Conservation (phyloP, 1,140 invertebrate genomes). For the Hypothenemus hampei region DNA sequence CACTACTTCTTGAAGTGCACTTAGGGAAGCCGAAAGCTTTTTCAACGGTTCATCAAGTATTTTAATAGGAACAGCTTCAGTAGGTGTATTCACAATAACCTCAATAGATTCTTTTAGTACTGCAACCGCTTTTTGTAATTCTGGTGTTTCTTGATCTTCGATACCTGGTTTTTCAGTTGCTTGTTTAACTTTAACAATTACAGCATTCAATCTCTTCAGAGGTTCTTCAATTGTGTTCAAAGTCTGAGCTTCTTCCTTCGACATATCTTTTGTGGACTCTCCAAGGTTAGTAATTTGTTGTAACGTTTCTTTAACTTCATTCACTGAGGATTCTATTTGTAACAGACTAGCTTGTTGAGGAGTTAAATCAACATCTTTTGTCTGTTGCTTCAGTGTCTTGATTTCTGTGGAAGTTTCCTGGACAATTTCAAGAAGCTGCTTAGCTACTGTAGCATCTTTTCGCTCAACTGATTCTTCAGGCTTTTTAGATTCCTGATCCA, state of each 20-base stretch:
- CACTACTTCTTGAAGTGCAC: no score
- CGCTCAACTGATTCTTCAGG: neutral
- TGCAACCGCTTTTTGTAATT: conserved; percentile 7
- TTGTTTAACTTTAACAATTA: conserved; percentile 8
- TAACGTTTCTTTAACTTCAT: neutral
- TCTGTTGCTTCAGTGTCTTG: neutral
- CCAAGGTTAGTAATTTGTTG: neutral
- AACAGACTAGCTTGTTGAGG: conserved; percentile 3
- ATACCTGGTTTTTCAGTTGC: conserved; percentile 8
- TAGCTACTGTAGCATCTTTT: neutral
- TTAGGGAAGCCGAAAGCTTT: conserved; percentile 7
- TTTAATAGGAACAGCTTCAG: conserved; percentile 1
- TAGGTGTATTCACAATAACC: neutral
- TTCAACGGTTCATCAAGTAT: conserved; percentile 11
- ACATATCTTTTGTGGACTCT: conserved; percentile 4
- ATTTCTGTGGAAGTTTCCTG: neutral
- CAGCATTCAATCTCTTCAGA: conserved; percentile 5
- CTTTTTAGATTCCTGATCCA: neutral
- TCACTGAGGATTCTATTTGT: conserved; percentile 2
- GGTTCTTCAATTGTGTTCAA: conserved; percentile 3
- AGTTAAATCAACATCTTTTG: neutral
- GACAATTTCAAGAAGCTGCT: conserved; percentile 2
- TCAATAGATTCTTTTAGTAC: conserved; percentile 11
- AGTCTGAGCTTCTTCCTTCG: conserved; percentile 1
- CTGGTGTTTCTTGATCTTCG: conserved; percentile 1